Base-by-base conservation (phyloP, 1,140 invertebrate genomes). In the Ips typographus region DNA sequence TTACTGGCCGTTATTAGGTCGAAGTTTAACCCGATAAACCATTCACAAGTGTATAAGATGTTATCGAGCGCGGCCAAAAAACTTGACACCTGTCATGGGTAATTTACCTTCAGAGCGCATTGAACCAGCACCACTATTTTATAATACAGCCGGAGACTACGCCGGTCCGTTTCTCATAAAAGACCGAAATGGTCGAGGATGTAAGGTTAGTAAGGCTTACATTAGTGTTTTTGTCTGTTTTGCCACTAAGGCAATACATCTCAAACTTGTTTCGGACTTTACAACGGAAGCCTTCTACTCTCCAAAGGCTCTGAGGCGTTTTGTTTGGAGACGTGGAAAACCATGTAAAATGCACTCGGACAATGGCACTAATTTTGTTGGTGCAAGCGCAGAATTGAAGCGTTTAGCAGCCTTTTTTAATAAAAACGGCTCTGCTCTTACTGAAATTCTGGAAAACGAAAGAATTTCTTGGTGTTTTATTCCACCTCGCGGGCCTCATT, bases 181-280 rank as follows among this genome's bases (percentile, higher is more conserved):
- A 42, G 73, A 73, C 42, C 43, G 68, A 44, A 68, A 68, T 6
- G 22, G 56, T 58, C 56, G 56, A 6, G 22, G 56, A 7, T 38
- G 6, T 4, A 37, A 40, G 7, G 38, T 38, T 7, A 8, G 3
- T 8, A 47, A 61, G 36, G 43, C 59, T 8, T 61, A 61, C 37
- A 42, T 52, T 57, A 22, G 22, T 22, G 22, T 22, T 22, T 22
- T 22, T 22, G 22, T 22, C 22, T 22, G 22, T 22, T 22, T 66
- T 36, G 6, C n/a, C 4, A 78, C 73, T 4, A 68, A 80, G 62
- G 81, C 80, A 0, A 72, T 84, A 1, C 81, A 84, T 65, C 8
- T 83, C 3, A 82, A 83, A 59, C 8, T 79, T 0, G 79, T 75
- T 0, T 65, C 71, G 8, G 75, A 72, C 5, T 64, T 84, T 4